Evolutionary conservation across 2,888 invertebrate species (phyloP).

Genomic region (Eueremaeus valkanovi): DNA sequence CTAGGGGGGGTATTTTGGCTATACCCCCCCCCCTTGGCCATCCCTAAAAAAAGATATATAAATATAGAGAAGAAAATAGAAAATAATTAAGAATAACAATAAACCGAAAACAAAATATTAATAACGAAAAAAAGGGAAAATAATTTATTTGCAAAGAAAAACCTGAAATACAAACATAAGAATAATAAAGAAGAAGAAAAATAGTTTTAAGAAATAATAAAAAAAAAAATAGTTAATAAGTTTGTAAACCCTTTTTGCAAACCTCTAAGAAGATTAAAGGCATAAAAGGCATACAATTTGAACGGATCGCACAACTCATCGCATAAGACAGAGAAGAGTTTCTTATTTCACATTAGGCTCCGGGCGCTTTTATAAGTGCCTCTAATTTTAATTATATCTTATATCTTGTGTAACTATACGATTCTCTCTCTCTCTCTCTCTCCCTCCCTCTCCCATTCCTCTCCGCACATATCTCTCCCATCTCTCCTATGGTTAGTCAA

Average conservation of each 20-base stretch:
- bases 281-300: neutral
- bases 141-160: neutral
- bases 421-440: constrained; percentile 26
- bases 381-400: constrained; percentile 28
- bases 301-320: constrained; percentile 3
- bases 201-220: too few relatives aligned
- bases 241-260: neutral
- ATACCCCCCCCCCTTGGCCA: too few relatives aligned
- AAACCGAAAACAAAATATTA: neutral
- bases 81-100: neutral
- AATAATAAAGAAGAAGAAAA: neutral
- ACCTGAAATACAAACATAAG: neutral
- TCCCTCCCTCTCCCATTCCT: neutral
- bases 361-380: neutral
- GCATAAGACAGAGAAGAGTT: neutral
- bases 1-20: too few relatives aligned
- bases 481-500: neutral
- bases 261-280: neutral
- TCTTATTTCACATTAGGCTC: constrained; percentile 9
- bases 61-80: too few relatives aligned
- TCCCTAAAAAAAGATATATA: too few relatives aligned
- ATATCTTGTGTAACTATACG: neutral
- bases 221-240: neutral
- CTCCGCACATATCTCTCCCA: neutral
- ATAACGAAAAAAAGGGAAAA: neutral